These are phyloP conservation scores for Ctenosaura bakeri DNA, from an alignment of 2,797 vertebrate genomes.

Conservation along the genomic window DNA sequence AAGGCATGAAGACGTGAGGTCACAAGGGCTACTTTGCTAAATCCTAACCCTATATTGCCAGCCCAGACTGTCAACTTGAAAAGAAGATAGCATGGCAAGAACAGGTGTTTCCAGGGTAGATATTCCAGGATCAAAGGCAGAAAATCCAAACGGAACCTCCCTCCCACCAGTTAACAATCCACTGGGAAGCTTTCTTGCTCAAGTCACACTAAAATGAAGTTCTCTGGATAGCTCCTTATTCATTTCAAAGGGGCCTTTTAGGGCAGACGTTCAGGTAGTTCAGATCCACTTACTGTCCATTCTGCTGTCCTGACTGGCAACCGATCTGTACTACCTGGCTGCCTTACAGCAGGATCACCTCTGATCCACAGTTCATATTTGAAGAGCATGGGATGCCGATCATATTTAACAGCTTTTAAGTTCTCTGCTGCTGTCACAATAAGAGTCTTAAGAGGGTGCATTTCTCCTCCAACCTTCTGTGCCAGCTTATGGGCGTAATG, in stretches of 20 bases:
- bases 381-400: background rate
- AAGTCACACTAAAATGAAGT: background rate
- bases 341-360: background rate
- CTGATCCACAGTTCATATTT: background rate
- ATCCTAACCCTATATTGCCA: background rate
- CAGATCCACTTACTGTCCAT: background rate
- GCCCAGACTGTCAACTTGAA: background rate
- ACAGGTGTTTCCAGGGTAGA: background rate
- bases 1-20: background rate
- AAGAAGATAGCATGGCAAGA: slow-evolving; percentile 10
- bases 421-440: background rate
- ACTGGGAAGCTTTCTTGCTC: background rate
- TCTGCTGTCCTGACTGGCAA: background rate
- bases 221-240: background rate
- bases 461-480: background rate
- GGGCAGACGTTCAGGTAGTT: background rate
- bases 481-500: slow-evolving; percentile 13
- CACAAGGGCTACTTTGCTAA: background rate
- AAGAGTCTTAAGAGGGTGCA: slow-evolving; percentile 6
- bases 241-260: background rate
- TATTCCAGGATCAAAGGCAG: background rate
- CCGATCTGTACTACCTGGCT: background rate
- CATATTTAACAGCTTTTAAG: slow-evolving; percentile 31
- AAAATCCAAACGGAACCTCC: background rate
- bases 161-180: background rate